Base-by-base conservation (phyloP, 2,797 vertebrate species). In the Darevskia nairensis region DNA sequence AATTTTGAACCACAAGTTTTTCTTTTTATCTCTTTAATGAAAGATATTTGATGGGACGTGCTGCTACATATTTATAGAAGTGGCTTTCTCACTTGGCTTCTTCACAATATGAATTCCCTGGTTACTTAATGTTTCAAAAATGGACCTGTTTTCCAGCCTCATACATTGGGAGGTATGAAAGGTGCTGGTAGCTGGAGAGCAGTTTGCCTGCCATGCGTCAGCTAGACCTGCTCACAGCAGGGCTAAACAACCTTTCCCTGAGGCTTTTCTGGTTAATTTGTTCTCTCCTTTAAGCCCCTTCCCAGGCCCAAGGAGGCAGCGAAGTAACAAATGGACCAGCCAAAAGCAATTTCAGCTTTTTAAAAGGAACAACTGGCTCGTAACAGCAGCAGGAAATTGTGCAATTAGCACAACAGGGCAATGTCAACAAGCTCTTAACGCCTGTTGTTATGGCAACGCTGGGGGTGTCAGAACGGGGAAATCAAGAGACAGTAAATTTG, bases 371-470 rank as follows among this genome's bases (percentile, higher is more conserved):
- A 95, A 94, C 94, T 93, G 92, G 91, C 86, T 78, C 90, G 76
- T 94, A 95, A 89, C 94, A 88, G 94, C 90, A 94, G 90, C 82
- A 93, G 94, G 94, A 95, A 95, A 96, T 93, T 90, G 94, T 96
- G 94, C 94, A 96, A 95, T 96, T 96, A 96, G 95, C 93, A 91
- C 93, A 95, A 93, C 89, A 44, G 92, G 95, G 94, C 95, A 94
- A 90, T 95, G 95, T 96, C 95, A 96, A 96, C 94, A 96, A 94
- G 94, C 94, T 92, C 91, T 93, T 95, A 95, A 94, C 0, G 91
- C 91, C 94, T 92, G 95, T 96, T 95, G 95, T 95, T 95, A 96
- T 96, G 94, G 95, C 92, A 95, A 96, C 95, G 90, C 90, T 89
- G 91, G 89, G 85, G 92, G 88, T 93, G 90, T 90, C 9, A 15